Base-by-base conservation (phyloP, 1,140 invertebrate genomes). In the Diabrotica virgifera region DNA sequence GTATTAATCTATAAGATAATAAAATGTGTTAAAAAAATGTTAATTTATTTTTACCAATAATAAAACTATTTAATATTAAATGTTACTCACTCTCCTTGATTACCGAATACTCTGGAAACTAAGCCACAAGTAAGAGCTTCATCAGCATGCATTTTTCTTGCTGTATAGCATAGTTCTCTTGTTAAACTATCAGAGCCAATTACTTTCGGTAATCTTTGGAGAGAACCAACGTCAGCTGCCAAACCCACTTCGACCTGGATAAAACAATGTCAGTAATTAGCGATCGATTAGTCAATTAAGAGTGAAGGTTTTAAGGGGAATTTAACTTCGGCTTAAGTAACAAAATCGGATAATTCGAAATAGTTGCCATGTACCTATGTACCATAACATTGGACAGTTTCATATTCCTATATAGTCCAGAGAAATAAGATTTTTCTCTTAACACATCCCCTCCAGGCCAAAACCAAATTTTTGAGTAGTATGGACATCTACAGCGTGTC, bases 151-250 rank as follows among this genome's bases (percentile, higher is more conserved):
- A 98, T 85, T 77, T 93, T 95, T 54, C 96, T 82, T 0, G 86
- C 94, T 2, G 96, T 97, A 70, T 87, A 96, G 64, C 89, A 89
- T 6, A 98, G 81, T 78, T 99, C 97, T 52, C 94, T 83, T 0
- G 87, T 89, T 54, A 95, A 82, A 75, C 95, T 96, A 52, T 92
- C 87, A 75, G 87, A 97, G 7, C 95, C 95, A 54, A 97, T 84
- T 3, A 95, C 85, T 83, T 94, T 96, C n/a, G 95, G 96, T 37
- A 99, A 80, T 70, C 96, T 86, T 81, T 99, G 96, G 36, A 99
- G 81, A 3, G 91, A 90, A 35, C 97, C 97, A 46, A 99, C 90
- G 84, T 99, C 97, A 57, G 97, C 95, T 55, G 96, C 93, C 79
- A 99, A 83, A 3, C 95, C 96, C 24, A 91, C 80, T 62, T 87